phyloP scores from a whole-genome alignment of 1,140 invertebrate species.

The Drosophila albomicans region DNA sequence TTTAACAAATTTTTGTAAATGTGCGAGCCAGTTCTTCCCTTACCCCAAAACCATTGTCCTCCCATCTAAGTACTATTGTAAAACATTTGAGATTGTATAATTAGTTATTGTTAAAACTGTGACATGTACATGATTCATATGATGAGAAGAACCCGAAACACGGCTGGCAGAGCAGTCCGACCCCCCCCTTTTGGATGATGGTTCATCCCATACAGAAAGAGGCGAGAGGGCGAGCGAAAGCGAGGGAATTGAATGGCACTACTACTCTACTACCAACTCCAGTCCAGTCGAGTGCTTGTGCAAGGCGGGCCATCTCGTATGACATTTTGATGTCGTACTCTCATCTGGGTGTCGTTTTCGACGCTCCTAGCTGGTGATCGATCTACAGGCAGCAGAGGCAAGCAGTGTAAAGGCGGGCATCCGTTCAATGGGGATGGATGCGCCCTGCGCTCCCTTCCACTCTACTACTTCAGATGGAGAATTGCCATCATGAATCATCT shows the following conservation, averaged over 20 bases:
- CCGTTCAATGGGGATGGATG: constrained; percentile 17
- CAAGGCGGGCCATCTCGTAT: constrained; percentile 10
- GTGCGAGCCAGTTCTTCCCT: background rate
- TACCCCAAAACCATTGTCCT: background rate
- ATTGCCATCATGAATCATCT: constrained; percentile 18
- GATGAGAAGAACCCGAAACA: constrained; percentile 8
- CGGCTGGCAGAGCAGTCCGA: constrained; percentile 6
- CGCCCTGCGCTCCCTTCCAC: background rate
- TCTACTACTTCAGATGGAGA: constrained; percentile 7
- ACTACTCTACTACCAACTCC: constrained; percentile 1
- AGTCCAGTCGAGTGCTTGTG: background rate
- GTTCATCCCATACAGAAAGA: constrained; percentile 8
- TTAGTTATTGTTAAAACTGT: constrained; percentile 47
- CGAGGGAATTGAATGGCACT: constrained; percentile 24
- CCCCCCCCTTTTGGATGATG: constrained; percentile 26
- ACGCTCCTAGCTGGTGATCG: constrained; percentile 13
- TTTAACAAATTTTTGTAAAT: constrained; percentile 22
- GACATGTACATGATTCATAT: constrained; percentile 44
- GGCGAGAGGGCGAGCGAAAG: constrained; percentile 13
- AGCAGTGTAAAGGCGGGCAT: constrained; percentile 18
- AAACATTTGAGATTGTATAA: constrained; percentile 40
- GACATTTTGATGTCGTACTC: background rate
- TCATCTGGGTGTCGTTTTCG: constrained; percentile 17
- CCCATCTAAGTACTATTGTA: constrained; percentile 33
- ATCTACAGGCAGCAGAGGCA: constrained; percentile 15